Conservation (phyloP, 2,888 invertebrate species). For the Formica aserva region DNA sequence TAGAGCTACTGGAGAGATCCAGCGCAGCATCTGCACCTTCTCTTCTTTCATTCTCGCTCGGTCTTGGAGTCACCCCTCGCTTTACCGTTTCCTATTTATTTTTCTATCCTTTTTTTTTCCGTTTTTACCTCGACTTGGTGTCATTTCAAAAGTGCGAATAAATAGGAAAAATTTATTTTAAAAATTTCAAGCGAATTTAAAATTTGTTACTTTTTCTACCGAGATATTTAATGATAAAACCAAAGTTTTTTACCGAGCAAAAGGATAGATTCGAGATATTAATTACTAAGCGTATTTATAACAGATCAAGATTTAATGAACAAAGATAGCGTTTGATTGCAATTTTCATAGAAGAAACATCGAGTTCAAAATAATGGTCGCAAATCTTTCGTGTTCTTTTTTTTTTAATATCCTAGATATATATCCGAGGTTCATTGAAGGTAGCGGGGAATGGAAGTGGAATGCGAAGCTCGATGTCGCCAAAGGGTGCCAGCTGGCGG, state of each 20-base stretch:
- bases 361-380: neutral
- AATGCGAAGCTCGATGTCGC: constrained; percentile 76
- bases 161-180: neutral
- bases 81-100: constrained; percentile 5
- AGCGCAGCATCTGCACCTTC: constrained; percentile 51
- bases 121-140: neutral
- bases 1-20: constrained; percentile 50
- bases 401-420: constrained; percentile 1
- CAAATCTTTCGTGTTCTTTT: neutral
- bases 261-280: neutral
- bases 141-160: neutral
- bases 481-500: constrained; percentile 80
- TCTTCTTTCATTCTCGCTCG: constrained; percentile 13
- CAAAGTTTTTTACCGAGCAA: neutral
- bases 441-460: constrained; percentile 24
- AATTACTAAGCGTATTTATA: neutral
- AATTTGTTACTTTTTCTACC: neutral
- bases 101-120: neutral
- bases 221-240: neutral
- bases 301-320: neutral
- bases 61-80: neutral
- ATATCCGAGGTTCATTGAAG: constrained; percentile 21
- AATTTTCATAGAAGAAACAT: neutral
- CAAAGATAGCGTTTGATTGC: neutral
- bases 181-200: neutral